Percentiles rank a stretch among this genome's conserved stretches.
Conservation (phyloP, 2,888 invertebrate genomes). For the Euphydryas editha region DNA sequence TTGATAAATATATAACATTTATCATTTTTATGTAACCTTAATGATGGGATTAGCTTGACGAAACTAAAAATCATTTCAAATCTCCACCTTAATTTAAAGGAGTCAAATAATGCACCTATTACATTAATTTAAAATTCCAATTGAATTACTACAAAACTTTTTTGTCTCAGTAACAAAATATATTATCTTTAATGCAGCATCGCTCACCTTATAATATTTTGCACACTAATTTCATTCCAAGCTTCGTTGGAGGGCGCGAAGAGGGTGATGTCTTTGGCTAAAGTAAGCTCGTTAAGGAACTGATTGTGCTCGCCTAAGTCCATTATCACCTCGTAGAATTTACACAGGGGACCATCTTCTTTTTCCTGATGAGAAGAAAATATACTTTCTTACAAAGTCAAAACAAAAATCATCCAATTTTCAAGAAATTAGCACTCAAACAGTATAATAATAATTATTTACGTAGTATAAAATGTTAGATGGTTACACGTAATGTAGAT, state of each 20-base stretch:
- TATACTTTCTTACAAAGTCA: background rate
- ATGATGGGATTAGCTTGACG: no score
- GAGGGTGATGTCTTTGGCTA: constrained; percentile 90
- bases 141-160: background rate
- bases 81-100: no score
- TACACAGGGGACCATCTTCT: constrained; percentile 86
- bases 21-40: no score
- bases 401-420: background rate
- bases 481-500: no score
- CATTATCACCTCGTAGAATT: constrained; percentile 92
- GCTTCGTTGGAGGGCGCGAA: constrained; percentile 96
- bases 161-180: background rate
- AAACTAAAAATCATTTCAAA: no score
- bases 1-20: no score
- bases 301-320: constrained; percentile 87
- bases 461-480: no score
- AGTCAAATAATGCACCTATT: no score
- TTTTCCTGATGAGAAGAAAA: constrained; percentile 62
- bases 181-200: constrained; percentile 11
- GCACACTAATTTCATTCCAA: constrained; percentile 89
- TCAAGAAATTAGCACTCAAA: no score
- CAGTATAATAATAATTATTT: no score
- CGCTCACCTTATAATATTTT: constrained; percentile 85
- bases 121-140: background rate
- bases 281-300: constrained; percentile 88